Evolutionary conservation across 2,113 vertebrate genomes (phyloP), one percentile per base, ranked within the genome.

Genomic region (Solenodon paradoxus): DNA sequence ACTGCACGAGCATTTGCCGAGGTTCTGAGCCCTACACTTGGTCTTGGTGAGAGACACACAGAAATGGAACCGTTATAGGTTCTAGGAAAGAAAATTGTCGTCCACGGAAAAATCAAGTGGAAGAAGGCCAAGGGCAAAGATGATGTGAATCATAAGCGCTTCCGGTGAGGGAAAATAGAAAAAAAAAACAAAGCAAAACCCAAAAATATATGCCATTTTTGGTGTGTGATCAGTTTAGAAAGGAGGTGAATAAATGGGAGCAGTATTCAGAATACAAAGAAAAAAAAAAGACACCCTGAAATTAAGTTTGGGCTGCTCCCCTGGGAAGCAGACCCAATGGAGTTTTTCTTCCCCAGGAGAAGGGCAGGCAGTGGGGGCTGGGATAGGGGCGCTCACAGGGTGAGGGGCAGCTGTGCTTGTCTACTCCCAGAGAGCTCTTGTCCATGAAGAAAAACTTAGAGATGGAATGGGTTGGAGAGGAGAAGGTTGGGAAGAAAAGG

Each of bases 331-430:
- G 45, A 61, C 3, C 0, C 32, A 30, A 28, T 5, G 19, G 22
- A 28, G 1, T 24, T 55, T 26, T 51, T 71, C 15, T 28, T 13
- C 6, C 0, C 5, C n/a, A 22, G 12, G 28, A 12, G 24, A 24
- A 12, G n/a, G n/a, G n/a, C 9, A 9, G 45, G 13, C 2, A 1
- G 7, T 4, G 4, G 0, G 32, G 19, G n/a, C n/a, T n/a, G n/a
- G n/a, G n/a, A n/a, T n/a, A n/a, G n/a, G n/a, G n/a, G n/a, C n/a
- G n/a, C n/a, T n/a, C n/a, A n/a, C n/a, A n/a, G n/a, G n/a, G n/a
- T n/a, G n/a, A n/a, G n/a, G n/a, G 28, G 10, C 17, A 15, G 42
- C 4, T 30, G 7, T 15, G 30, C 20, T 40, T 35, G 55, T 66
- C 22, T 8, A 0, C 53, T n/a, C 79, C 81, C 38, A 32, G 40